Percentiles rank a stretch among this genome's conserved stretches.
Conservation (phyloP, 2,113 vertebrate species). For the Peucedramus taeniatus region DNA sequence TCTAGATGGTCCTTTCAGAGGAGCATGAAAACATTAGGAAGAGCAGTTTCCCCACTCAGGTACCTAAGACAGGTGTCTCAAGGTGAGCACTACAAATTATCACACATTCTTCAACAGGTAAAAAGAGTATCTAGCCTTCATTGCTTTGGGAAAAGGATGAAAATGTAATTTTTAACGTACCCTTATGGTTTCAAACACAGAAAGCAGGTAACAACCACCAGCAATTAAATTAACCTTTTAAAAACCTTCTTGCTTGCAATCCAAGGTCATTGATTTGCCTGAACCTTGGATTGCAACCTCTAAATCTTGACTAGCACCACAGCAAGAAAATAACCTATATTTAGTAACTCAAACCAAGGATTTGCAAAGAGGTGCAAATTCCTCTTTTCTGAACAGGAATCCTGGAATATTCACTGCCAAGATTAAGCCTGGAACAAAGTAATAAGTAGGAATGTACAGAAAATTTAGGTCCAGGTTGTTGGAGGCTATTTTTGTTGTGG, state of each 20-base stretch:
- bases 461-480: background rate
- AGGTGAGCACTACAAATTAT: background rate
- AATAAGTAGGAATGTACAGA: background rate
- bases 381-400: background rate
- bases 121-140: background rate
- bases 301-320: background rate
- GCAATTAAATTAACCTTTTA: background rate
- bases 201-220: background rate
- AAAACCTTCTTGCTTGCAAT: background rate
- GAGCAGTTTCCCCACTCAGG: background rate
- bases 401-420: background rate
- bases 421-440: background rate
- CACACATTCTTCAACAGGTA: background rate
- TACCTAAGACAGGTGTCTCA: background rate
- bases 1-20: background rate
- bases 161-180: background rate
- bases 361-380: background rate
- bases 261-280: background rate
- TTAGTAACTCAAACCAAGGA: background rate
- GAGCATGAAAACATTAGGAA: background rate
- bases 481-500: background rate
- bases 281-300: background rate
- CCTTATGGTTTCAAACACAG: background rate
- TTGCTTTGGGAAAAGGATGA: background rate
- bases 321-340: background rate